Percentiles rank a stretch among this genome's conserved stretches.
phyloP scores from a whole-genome alignment of 2,888 invertebrate genomes.

The Argyresthia albistria region DNA sequence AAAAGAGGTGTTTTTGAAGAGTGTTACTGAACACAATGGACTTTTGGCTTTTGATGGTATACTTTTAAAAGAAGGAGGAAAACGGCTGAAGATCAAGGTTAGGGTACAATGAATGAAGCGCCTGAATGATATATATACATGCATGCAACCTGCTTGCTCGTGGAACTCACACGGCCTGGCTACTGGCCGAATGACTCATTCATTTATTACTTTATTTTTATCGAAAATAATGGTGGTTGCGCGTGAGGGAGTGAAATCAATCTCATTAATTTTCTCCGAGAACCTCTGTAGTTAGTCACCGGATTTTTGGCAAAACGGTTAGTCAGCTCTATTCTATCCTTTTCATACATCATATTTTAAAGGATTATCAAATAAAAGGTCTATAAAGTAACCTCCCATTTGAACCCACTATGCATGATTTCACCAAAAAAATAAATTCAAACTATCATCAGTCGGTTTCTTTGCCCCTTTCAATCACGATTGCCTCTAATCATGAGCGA shows the following conservation, averaged over 20 bases:
- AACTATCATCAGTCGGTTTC: slow-evolving; percentile 37
- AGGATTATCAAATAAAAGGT: neutral
- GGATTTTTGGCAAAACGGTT: neutral
- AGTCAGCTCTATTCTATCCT: neutral
- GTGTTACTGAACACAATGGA: neutral
- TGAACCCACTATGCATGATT: neutral
- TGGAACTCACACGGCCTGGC: slow-evolving; percentile 21
- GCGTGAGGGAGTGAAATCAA: neutral
- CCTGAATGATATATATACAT: neutral
- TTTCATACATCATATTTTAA: neutral
- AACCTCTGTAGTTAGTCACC: neutral
- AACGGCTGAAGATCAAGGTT: neutral
- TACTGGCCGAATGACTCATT: slow-evolving; percentile 49
- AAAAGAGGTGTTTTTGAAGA: no score
- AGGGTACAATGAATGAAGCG: neutral
- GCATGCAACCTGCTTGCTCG: neutral
- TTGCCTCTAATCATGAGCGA: slow-evolving; percentile 63
- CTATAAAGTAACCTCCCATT: neutral
- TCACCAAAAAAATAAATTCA: slow-evolving; percentile 29
- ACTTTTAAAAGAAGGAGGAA: neutral
- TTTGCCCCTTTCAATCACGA: slow-evolving; percentile 67
- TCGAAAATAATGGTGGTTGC: neutral
- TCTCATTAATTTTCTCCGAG: neutral
- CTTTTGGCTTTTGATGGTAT: neutral
- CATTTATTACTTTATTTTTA: neutral